Conservation (phyloP, 2,113 vertebrate species). For the Brachypodius melanocephalos region DNA sequence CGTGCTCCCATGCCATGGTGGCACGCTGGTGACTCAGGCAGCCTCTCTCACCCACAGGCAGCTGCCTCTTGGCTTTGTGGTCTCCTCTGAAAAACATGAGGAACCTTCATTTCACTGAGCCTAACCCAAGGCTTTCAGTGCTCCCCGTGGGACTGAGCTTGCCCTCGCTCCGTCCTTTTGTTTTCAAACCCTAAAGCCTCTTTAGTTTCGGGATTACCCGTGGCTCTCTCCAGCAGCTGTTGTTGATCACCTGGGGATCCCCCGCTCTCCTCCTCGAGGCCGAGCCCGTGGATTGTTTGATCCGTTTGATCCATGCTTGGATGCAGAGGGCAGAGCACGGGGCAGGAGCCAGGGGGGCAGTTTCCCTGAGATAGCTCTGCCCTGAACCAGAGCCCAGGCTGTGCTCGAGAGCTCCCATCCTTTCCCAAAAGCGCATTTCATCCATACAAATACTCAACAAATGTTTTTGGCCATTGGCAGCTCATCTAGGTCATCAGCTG, state of each 20-base stretch:
- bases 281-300: neutral
- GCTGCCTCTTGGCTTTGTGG: constrained; percentile 59
- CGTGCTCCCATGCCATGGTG: neutral
- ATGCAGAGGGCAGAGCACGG: neutral
- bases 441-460: neutral
- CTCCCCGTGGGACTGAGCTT: neutral
- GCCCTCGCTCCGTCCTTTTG: neutral
- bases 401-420: neutral
- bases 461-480: neutral
- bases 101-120: neutral
- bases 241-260: neutral
- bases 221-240: neutral
- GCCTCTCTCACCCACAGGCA: constrained; percentile 26
- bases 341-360: neutral
- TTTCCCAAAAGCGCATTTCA: neutral
- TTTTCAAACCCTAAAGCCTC: neutral
- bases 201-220: neutral
- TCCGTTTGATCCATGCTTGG: neutral
- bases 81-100: neutral
- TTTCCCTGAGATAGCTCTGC: neutral
- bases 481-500: neutral
- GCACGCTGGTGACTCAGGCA: constrained; percentile 35
- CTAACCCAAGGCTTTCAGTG: neutral
- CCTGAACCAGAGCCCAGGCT: neutral
- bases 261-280: neutral